Percentiles rank a stretch among this genome's conserved stretches.
Evolutionary conservation across 2,888 invertebrate genomes (phyloP).

Genomic region (Cheilosia variabilis): DNA sequence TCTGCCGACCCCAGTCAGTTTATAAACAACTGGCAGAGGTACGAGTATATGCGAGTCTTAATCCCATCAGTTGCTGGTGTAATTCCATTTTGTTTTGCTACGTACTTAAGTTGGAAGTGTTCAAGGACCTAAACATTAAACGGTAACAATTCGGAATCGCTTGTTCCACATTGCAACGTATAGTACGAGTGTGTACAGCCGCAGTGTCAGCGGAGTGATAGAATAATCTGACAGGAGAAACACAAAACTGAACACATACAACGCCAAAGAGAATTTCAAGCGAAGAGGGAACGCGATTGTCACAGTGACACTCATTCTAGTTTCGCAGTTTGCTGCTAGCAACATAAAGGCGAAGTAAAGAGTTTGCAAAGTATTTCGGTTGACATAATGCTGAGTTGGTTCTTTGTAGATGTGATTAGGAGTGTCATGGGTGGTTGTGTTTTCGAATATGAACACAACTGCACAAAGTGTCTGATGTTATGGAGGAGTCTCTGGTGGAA

Average conservation of each 20-base stretch:
- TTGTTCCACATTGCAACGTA: constrained; percentile 63
- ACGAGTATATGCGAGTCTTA: constrained; percentile 26
- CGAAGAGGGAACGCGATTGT: constrained; percentile 11
- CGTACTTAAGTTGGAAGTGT: constrained; percentile 39
- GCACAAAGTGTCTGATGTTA: not conserved
- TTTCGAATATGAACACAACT: constrained; percentile 38
- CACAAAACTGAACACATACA: not conserved
- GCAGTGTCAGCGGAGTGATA: constrained; percentile 43
- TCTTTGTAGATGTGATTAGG: constrained; percentile 70
- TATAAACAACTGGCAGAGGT: not conserved
- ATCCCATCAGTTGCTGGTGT: constrained; percentile 48
- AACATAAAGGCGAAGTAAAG: constrained; percentile 27
- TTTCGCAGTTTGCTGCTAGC: not conserved
- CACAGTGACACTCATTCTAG: not conserved
- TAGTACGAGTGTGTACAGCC: constrained; percentile 5
- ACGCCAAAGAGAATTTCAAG: constrained; percentile 56
- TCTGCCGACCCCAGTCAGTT: not conserved
- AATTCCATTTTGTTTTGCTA: constrained; percentile 47
- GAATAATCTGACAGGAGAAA: constrained; percentile 50
- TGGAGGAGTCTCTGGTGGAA: constrained; percentile 1
- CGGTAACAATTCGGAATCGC: constrained; percentile 58
- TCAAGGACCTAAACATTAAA: constrained; percentile 44
- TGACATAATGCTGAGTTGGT: constrained; percentile 67
- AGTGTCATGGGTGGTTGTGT: constrained; percentile 56
- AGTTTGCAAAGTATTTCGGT: constrained; percentile 52